Conservation (phyloP, 2,797 vertebrate genomes). For the Meriones psammophilus region DNA sequence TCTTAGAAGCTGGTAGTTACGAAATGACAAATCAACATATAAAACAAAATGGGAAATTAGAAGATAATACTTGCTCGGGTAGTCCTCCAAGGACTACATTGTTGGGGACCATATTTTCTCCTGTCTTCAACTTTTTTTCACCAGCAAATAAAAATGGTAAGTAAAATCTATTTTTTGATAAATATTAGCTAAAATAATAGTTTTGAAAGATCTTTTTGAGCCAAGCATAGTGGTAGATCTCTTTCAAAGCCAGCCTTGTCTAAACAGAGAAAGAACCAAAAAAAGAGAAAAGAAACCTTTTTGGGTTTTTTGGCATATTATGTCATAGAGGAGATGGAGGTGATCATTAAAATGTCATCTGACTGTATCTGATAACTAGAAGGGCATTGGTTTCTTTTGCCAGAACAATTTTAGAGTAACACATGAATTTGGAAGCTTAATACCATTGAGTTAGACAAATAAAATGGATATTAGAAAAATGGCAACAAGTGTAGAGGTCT, state of each 20-base stretch:
- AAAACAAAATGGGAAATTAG: slow-evolving; percentile 96
- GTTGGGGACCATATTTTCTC: slow-evolving; percentile 99
- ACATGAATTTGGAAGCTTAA: background rate
- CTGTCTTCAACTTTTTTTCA: slow-evolving; percentile 99
- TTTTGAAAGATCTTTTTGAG: slow-evolving; percentile 44
- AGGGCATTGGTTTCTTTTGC: background rate
- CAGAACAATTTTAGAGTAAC: slow-evolving; percentile 18
- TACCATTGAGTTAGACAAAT: background rate
- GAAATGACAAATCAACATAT: slow-evolving; percentile 95
- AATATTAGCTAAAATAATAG: slow-evolving; percentile 26
- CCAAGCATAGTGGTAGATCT: background rate
- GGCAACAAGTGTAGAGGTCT: background rate
- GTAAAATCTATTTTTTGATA: slow-evolving; percentile 61
- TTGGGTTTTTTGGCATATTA: slow-evolving; percentile 16
- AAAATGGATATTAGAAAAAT: slow-evolving; percentile 7
- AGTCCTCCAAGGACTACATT: slow-evolving; percentile 97
- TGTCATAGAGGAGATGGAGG: slow-evolving; percentile 14
- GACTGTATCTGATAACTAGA: background rate
- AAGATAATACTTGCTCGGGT: slow-evolving; percentile 91
- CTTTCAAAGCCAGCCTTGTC: background rate
- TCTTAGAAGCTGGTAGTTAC: slow-evolving; percentile 94
- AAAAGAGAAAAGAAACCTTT: background rate
- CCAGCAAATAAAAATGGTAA: slow-evolving; percentile 98
- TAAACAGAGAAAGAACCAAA: background rate
- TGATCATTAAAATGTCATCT: slow-evolving; percentile 3